Evolutionary conservation across 1,140 invertebrate species (phyloP), one percentile per base, ranked within the genome.

Genomic region (Chlorops oryzae): DNA sequence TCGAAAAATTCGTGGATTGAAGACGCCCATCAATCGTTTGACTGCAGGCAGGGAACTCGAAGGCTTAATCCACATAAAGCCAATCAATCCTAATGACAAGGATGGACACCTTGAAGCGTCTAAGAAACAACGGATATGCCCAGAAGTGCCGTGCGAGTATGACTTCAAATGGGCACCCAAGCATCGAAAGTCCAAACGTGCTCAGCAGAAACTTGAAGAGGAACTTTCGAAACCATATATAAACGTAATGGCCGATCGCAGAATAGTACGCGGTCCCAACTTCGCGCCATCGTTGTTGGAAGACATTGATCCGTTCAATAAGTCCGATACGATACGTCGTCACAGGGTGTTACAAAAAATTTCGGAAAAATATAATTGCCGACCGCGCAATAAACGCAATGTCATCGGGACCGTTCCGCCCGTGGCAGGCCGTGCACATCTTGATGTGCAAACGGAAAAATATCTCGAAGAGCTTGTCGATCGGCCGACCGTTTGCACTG

Each of bases 231-330:
- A 79, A 65, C 76, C 79, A 10, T 84, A 83, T 69, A 76, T 80
- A 51, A 88, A 92, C 75, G 80, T 92, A 59, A 92, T 92, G 88
- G 88, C 84, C 72, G 90, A 93, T 67, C 81, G 81, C 61, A 77
- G 89, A 52, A 83, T 92, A 51, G 81, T 87, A 52, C 79, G 89
- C 57, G 90, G 89, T 54, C 89, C 83, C 65, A 90, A 86, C 37
- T 85, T 83, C 70, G 71, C 62, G 7, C 21, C 21, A 54, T 47
- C 13, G 15, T 40, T 55, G 3, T 35, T 71, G 65, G 49, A 55
- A 47, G 65, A 71, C 24, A 55, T 61, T 47, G 69, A 72, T 55
- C 70, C 55, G 51, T 63, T 69, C 46, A 59, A 64, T 50, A 72
- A 72, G 53, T 62, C 77, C 42, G 72, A 73, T 20, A 79, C 81